These are phyloP conservation scores for Diogma glabrata DNA, from an alignment of 2,888 invertebrate species.

Conservation along the genomic window DNA sequence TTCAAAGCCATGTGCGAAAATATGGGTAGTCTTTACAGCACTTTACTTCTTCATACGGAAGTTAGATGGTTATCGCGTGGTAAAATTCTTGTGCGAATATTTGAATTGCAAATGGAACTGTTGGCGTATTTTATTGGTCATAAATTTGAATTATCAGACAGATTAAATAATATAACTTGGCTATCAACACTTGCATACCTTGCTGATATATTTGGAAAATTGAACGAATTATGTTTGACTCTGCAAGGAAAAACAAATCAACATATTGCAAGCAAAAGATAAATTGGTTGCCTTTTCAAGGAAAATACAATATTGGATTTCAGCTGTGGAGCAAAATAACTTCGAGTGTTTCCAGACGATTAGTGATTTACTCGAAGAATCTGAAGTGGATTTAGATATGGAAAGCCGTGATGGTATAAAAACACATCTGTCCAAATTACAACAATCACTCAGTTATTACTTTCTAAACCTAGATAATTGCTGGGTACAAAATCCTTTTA, in stretches of 20 bases:
- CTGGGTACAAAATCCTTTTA: neutral
- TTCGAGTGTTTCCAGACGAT: neutral
- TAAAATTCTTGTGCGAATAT: constrained; percentile 11
- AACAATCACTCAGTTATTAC: no score
- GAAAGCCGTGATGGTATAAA: neutral
- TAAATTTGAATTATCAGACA: neutral
- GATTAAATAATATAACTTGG: neutral
- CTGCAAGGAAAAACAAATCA: neutral
- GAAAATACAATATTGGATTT: neutral
- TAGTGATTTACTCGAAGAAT: no score
- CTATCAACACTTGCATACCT: neutral
- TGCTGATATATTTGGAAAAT: neutral
- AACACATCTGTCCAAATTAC: neutral
- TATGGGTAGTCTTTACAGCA: neutral
- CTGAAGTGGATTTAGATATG: no score
- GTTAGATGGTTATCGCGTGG: neutral
- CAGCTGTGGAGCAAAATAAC: neutral
- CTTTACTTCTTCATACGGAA: neutral
- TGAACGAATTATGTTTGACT: neutral
- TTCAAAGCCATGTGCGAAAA: neutral
- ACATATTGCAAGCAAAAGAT: neutral
- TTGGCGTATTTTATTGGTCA: neutral
- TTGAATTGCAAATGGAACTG: constrained; percentile 12
- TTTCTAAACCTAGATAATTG: neutral
- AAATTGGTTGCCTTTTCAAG: neutral